phyloP scores from a whole-genome alignment of 2,888 invertebrate species.

The Campopleginae sp. region DNA sequence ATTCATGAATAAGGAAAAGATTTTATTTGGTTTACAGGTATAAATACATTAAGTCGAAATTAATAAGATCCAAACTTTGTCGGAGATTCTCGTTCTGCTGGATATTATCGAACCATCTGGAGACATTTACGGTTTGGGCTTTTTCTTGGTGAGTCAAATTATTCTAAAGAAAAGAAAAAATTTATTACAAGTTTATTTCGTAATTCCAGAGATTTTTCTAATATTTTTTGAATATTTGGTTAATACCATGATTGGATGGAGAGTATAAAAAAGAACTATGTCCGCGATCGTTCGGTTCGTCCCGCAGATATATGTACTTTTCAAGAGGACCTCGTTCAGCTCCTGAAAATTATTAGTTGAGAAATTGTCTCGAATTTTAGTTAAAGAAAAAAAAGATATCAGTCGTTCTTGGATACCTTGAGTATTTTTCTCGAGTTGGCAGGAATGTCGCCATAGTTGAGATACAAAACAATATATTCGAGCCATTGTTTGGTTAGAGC shows the following conservation, averaged over 20 bases:
- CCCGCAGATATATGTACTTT: conserved; percentile 86
- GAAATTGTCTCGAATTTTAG: neutral
- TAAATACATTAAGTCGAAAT: conserved; percentile 83
- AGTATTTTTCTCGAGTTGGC: conserved; percentile 85
- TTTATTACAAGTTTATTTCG: neutral
- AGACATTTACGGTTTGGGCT: conserved; percentile 89
- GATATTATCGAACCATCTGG: conserved; percentile 92
- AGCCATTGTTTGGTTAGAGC: conserved; percentile 87
- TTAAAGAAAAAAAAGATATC: conserved; percentile 8
- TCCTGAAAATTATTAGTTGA: conserved; percentile 83
- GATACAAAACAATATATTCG: conserved; percentile 87
- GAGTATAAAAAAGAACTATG: conserved; percentile 88
- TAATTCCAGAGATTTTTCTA: neutral
- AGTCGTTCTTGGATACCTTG: conserved; percentile 82
- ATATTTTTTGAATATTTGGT: neutral
- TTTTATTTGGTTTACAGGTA: conserved; percentile 74
- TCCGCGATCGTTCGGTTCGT: conserved; percentile 88
- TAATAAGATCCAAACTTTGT: conserved; percentile 84
- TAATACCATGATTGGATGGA: conserved; percentile 88
- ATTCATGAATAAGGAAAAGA: neutral
- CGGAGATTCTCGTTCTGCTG: conserved; percentile 89
- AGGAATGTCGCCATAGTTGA: conserved; percentile 85
- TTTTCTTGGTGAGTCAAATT: conserved; percentile 88
- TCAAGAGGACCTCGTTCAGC: conserved; percentile 85
- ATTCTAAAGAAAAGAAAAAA: conserved; percentile 85